Conservation (phyloP, 2,113 vertebrate genomes). For the Microtus pennsylvanicus region DNA sequence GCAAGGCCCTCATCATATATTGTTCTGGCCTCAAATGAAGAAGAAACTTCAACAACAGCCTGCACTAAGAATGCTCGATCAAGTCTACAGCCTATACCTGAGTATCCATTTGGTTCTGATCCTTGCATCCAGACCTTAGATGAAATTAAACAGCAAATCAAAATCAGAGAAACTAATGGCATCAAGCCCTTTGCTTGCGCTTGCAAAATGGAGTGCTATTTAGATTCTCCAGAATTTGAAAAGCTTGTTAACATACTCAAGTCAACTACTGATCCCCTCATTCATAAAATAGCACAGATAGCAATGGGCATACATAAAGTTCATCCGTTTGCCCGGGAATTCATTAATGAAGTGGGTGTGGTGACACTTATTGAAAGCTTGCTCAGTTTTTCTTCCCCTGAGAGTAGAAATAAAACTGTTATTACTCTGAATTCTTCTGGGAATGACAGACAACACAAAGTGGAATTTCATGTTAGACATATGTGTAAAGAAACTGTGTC, state of each 20-base stretch:
- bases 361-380: constrained; percentile 80
- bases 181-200: constrained; percentile 80
- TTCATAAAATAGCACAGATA: constrained; percentile 81
- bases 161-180: constrained; percentile 73
- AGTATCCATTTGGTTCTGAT: constrained; percentile 70
- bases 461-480: constrained; percentile 76
- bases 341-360: constrained; percentile 80
- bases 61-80: neutral
- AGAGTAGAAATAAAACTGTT: constrained; percentile 68
- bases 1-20: constrained; percentile 63
- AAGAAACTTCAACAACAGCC: neutral
- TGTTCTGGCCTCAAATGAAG: constrained; percentile 67
- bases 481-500: constrained; percentile 79
- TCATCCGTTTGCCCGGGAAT: constrained; percentile 76
- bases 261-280: constrained; percentile 78
- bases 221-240: constrained; percentile 78
- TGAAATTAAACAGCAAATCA: constrained; percentile 78
- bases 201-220: constrained; percentile 80
- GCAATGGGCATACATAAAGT: constrained; percentile 79
- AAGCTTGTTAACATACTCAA: constrained; percentile 75
- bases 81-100: constrained; percentile 45
- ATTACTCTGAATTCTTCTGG: constrained; percentile 74
- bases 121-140: constrained; percentile 75
- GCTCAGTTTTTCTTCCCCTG: constrained; percentile 74
- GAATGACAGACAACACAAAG: constrained; percentile 61